A percentile compares a stretch with the other conserved stretches of the same genome.
These are phyloP conservation scores for Selene dorsalis DNA, from an alignment of 2,797 vertebrate species.

Conservation along the genomic window DNA sequence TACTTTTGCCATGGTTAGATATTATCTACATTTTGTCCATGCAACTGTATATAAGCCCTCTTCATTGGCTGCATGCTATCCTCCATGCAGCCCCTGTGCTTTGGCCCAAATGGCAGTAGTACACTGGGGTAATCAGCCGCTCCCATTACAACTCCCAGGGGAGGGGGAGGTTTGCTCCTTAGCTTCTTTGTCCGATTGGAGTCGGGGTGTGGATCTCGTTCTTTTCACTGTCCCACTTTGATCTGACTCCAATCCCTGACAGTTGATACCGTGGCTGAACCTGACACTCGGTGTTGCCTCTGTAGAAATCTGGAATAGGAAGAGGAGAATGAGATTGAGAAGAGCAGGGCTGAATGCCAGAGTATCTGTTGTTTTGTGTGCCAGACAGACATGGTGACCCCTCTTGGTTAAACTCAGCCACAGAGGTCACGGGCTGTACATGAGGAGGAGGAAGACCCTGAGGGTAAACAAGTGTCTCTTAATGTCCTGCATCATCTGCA, in stretches of 20 bases:
- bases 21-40: neutral
- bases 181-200: slow-evolving; percentile 70
- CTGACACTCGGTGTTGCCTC: slow-evolving; percentile 71
- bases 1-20: neutral
- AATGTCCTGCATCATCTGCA: slow-evolving; percentile 16
- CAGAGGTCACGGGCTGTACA: slow-evolving; percentile 59
- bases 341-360: slow-evolving; percentile 53
- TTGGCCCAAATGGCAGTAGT: slow-evolving; percentile 60
- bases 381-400: slow-evolving; percentile 68
- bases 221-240: slow-evolving; percentile 83
- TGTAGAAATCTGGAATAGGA: slow-evolving; percentile 69
- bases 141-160: slow-evolving; percentile 79
- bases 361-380: slow-evolving; percentile 71
- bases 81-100: slow-evolving; percentile 29
- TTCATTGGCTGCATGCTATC: slow-evolving; percentile 17
- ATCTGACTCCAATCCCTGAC: slow-evolving; percentile 79
- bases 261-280: slow-evolving; percentile 78
- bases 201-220: slow-evolving; percentile 76
- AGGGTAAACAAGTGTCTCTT: slow-evolving; percentile 53
- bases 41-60: slow-evolving; percentile 6
- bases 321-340: slow-evolving; percentile 68
- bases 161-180: slow-evolving; percentile 65
- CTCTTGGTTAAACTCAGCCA: slow-evolving; percentile 63
- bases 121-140: slow-evolving; percentile 63
- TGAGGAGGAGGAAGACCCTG: slow-evolving; percentile 33